phyloP scores from a whole-genome alignment of 2,797 vertebrate species.

The Chloroceryle amazona region DNA sequence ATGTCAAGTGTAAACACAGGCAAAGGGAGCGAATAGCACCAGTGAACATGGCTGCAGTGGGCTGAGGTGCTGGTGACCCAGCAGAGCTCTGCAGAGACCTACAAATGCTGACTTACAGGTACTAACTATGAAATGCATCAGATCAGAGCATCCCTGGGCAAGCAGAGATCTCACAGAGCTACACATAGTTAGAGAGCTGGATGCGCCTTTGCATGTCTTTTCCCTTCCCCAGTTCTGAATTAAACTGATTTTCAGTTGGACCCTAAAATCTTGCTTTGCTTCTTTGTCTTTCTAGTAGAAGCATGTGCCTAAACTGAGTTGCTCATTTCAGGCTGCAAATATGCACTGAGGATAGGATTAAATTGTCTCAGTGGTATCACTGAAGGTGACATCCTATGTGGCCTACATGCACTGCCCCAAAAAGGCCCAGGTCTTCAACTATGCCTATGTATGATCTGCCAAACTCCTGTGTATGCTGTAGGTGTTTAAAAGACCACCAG shows the following conservation, averaged over 20 bases:
- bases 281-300: neutral
- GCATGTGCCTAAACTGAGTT: neutral
- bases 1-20: neutral
- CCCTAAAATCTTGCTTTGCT: neutral
- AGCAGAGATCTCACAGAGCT: neutral
- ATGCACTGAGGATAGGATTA: neutral
- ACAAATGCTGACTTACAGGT: neutral
- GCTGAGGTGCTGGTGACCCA: neutral
- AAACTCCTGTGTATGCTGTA: neutral
- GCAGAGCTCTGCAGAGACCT: neutral
- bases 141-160: neutral
- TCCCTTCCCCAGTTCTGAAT: neutral
- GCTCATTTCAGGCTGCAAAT: neutral
- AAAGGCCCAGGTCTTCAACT: neutral
- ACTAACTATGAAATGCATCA: neutral
- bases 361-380: neutral
- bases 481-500: neutral
- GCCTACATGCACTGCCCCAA: neutral
- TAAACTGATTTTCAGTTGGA: neutral
- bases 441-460: neutral
- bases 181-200: neutral
- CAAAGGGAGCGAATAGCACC: neutral
- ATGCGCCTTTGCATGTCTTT: neutral
- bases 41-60: rapidly evolving
- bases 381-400: neutral